phyloP scores from a whole-genome alignment of 1,140 invertebrate genomes.

The Thaumatotibia leucotreta region DNA sequence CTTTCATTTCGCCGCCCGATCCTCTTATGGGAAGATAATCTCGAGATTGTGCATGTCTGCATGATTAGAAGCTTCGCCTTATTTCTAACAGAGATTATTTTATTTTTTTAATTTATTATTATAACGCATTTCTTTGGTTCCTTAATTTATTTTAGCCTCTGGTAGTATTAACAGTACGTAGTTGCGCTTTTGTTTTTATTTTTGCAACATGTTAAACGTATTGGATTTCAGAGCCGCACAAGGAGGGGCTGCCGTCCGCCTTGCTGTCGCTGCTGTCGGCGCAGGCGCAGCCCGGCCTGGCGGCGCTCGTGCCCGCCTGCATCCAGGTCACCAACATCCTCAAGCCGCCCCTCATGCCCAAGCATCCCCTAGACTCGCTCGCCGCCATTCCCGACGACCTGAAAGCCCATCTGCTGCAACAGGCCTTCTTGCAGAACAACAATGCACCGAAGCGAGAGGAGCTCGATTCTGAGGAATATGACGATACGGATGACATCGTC shows the following conservation, averaged over 20 bases:
- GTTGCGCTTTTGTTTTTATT: conserved; percentile 57
- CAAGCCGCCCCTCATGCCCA: conserved; percentile 28
- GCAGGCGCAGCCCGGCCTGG: conserved; percentile 36
- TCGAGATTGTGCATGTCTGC: conserved; percentile 71
- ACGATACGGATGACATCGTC: conserved; percentile 73
- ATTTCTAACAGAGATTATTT: conserved; percentile 73
- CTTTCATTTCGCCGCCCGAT: conserved; percentile 43
- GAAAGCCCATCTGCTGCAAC: conserved; percentile 56
- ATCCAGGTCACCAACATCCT: conserved; percentile 41
- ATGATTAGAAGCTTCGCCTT: conserved; percentile 75
- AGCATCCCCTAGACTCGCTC: conserved; percentile 23
- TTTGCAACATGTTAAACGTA: conserved; percentile 68
- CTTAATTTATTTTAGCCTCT: conserved; percentile 74
- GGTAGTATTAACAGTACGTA: conserved; percentile 73
- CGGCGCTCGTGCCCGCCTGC: conserved; percentile 42
- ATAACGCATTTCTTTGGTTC: conserved; percentile 76
- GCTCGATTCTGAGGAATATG: conserved; percentile 60
- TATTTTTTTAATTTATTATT: conserved; percentile 55
- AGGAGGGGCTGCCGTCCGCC: conserved; percentile 52
- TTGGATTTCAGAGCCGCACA: conserved; percentile 65
- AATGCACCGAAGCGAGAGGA: conserved; percentile 52
- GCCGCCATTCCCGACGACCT: conserved; percentile 31
- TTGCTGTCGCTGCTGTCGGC: conserved; percentile 48
- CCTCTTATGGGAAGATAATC: conserved; percentile 68
- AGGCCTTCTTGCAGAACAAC: conserved; percentile 65